Evolutionary conservation across 2,888 invertebrate genomes (phyloP), one percentile per base, ranked within the genome.

Genomic region (Diarsia brunnea): DNA sequence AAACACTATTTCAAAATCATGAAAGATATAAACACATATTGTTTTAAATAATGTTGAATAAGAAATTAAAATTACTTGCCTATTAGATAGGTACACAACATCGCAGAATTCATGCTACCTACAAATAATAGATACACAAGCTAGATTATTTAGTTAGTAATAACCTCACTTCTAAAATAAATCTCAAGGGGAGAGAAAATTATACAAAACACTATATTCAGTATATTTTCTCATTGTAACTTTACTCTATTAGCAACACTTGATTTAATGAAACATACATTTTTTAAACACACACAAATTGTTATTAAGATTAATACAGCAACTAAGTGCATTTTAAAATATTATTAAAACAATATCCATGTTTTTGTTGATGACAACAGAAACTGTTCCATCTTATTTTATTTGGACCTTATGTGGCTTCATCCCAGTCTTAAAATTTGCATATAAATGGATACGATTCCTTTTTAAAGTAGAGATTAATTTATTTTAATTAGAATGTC

Each of bases 401-500:
- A 66, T 75, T 78, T 73, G 78, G 82, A 80, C 79, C 67, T 67
- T 66, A 79, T 19, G 72, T 58, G 69, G 69, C 49, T 63, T 58
- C 31, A 64, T n/a, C 27, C 24, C 38, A 65, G 64, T 60, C 61
- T 74, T 24, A 43, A 70, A 78, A 85, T 86, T 85, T 84, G 67
- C 85, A 85, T 86, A 73, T 78, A 78, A 81, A 84, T 80, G 67
- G 63, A 69, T 67, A 74, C 4, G 38, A 84, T 79, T 69, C 79
- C 79, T 82, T 84, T 78, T 79, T 63, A 43, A 82, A 73, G 69
- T 73, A 79, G 47, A 71, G 67, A 69, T 82, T 53, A 79, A 73
- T 76, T 73, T 75, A 74, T 83, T 84, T 77, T 81, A 83, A 86
- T 84, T 64, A 78, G 69, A 79, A 77, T 85, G 73, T 77, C 72